A percentile compares a stretch with the other conserved stretches of the same genome.
phyloP scores from a whole-genome alignment of 1,140 invertebrate genomes.

The Drosophila yakuba region DNA sequence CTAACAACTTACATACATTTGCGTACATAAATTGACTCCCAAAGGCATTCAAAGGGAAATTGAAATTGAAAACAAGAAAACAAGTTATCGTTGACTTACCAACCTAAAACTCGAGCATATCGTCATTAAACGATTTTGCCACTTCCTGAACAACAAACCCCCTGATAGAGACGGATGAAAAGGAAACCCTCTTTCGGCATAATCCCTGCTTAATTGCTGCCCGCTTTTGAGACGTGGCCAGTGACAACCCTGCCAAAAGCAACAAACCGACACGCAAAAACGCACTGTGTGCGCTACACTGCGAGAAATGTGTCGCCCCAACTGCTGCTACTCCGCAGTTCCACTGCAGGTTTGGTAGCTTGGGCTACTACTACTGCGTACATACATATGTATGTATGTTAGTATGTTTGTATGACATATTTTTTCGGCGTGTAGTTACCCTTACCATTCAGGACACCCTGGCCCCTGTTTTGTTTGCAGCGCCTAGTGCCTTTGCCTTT shows the following conservation, averaged over 20 bases:
- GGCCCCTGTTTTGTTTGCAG: constrained; percentile 40
- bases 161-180: not conserved
- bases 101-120: constrained; percentile 24
- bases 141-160: constrained; percentile 29
- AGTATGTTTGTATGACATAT: not conserved
- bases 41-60: not conserved
- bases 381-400: too few species aligned
- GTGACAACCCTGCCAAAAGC: constrained; percentile 41
- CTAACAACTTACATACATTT: constrained; percentile 1
- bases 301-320: not conserved
- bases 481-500: constrained; percentile 41
- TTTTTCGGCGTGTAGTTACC: not conserved
- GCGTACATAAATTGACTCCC: not conserved
- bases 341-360: too few species aligned
- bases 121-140: constrained; percentile 37
- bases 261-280: constrained; percentile 32
- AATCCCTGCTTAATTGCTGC: constrained; percentile 60
- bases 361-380: too few species aligned
- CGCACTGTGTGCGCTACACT: constrained; percentile 19
- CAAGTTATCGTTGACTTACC: constrained; percentile 13
- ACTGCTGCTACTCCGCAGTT: too few species aligned
- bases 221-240: constrained; percentile 44
- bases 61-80: not conserved
- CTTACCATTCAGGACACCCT: not conserved
- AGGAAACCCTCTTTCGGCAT: constrained; percentile 37